A percentile compares a stretch with the other conserved stretches of the same genome.
Conservation (phyloP, 2,113 vertebrate species). For the mouse (Mus musculus) region DNA sequence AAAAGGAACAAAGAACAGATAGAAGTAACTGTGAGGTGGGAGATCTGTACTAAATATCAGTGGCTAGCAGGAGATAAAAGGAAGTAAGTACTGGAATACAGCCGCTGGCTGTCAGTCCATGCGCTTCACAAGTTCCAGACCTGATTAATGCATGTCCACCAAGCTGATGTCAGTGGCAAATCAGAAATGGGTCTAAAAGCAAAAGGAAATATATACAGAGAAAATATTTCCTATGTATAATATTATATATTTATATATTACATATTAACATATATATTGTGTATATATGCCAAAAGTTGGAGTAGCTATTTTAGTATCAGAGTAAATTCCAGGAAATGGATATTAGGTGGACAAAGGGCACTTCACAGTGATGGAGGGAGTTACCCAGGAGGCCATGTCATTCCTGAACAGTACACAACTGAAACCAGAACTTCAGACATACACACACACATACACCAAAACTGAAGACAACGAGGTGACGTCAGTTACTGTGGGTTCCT, state of each 20-base stretch:
- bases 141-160: slow-evolving; percentile 1
- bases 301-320: neutral
- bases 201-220: neutral
- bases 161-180: neutral
- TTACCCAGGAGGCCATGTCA: neutral
- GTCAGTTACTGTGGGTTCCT: neutral
- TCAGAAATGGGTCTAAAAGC: slow-evolving; percentile 8
- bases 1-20: slow-evolving; percentile 39
- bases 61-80: neutral
- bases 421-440: neutral
- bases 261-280: no score
- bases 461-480: neutral
- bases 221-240: no score
- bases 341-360: neutral
- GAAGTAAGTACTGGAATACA: neutral
- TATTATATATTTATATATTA: no score
- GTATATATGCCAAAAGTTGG: neutral
- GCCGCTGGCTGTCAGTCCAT: neutral
- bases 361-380: neutral
- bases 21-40: neutral
- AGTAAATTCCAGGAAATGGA: neutral
- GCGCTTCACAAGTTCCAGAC: neutral
- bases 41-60: neutral
- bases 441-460: neutral
- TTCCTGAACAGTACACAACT: neutral